Percentiles rank a stretch among this genome's conserved stretches.
Evolutionary conservation across 1,140 invertebrate species (phyloP).

Genomic region (Lutraria rhynchaena): DNA sequence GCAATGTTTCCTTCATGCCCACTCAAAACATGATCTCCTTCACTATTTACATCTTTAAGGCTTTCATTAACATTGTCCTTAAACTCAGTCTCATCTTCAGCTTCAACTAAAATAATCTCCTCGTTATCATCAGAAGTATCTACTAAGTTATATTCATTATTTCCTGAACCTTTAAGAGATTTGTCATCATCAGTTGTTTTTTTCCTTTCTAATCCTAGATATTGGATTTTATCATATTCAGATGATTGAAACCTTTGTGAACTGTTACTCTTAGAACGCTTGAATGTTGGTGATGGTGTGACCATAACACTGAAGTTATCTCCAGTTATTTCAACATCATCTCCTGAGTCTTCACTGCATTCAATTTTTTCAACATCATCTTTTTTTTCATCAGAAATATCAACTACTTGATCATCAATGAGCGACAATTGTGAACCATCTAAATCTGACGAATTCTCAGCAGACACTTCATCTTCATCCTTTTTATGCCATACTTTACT

Average conservation of each 20-base stretch:
- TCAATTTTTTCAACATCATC: not conserved
- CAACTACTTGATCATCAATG: too few species aligned
- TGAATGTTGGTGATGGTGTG: slow-evolving; percentile 38
- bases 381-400: too few species aligned
- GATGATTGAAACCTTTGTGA: slow-evolving; percentile 4
- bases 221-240: not conserved
- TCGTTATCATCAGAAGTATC: too few species aligned
- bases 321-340: slow-evolving; percentile 40
- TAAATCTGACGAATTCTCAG: too few species aligned
- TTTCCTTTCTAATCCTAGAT: slow-evolving; percentile 16
- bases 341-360: not conserved
- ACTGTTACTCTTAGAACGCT: not conserved
- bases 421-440: too few species aligned
- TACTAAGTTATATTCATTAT: too few species aligned
- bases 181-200: too few species aligned
- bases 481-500: too few species aligned
- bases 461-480: too few species aligned
- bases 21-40: not conserved
- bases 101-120: not conserved
- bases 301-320: slow-evolving; percentile 40
- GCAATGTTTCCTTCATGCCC: not conserved
- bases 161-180: too few species aligned
- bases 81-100: not conserved
- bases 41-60: not conserved
- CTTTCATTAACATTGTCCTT: not conserved